Conservation (phyloP, 2,797 vertebrate genomes). For the Alexandromys oeconomus region DNA sequence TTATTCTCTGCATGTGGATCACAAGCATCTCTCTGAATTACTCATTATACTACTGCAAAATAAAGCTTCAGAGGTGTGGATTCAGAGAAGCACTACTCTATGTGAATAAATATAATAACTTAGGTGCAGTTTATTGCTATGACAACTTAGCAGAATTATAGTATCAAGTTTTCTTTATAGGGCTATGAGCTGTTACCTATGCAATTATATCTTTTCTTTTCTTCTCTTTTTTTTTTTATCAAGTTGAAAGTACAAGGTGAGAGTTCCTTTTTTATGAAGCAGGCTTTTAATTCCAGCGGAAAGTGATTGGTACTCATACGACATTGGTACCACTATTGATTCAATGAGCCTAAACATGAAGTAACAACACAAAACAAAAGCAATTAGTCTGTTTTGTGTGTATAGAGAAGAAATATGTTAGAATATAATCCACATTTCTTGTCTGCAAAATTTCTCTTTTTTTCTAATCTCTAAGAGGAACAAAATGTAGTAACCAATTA, state of each 20-base stretch:
- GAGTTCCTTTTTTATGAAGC: too few species aligned
- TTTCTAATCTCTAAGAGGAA: neutral
- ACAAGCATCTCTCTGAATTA: neutral
- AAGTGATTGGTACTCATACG: neutral
- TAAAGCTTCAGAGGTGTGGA: neutral
- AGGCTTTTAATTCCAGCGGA: neutral
- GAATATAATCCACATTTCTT: neutral
- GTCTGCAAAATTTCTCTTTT: neutral
- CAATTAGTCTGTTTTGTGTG: neutral
- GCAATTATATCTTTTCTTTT: neutral
- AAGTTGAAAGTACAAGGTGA: rapidly evolving
- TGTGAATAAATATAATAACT: neutral
- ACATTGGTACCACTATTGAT: too few species aligned
- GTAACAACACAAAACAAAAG: neutral
- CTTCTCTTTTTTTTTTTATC: neutral
- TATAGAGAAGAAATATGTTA: neutral
- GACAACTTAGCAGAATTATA: neutral
- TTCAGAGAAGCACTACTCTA: neutral
- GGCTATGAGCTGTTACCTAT: neutral
- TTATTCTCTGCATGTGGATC: neutral
- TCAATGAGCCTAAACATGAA: too few species aligned
- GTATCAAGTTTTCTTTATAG: neutral
- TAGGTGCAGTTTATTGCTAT: neutral
- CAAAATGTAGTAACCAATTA: neutral
- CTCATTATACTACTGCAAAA: neutral